Evolutionary conservation across 2,888 invertebrate species (phyloP).

Genomic region (Pilophorus perplexus): DNA sequence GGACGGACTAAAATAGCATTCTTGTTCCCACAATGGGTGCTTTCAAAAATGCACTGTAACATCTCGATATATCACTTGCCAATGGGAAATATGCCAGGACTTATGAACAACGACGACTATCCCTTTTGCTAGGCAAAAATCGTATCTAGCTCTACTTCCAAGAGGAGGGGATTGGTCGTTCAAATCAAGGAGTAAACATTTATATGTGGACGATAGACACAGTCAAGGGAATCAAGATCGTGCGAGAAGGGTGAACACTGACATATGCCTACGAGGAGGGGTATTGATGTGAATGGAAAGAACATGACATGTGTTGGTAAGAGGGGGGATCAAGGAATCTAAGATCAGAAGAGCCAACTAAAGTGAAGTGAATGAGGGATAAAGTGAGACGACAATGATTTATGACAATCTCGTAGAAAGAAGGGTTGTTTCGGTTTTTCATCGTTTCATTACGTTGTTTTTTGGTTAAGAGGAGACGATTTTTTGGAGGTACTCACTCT

Average conservation of each 20-base stretch:
- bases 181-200: not conserved
- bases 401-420: conserved; percentile 13
- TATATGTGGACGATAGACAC: conserved; percentile 2
- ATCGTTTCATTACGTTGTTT: too few relatives aligned
- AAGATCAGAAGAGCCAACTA: conserved; percentile 23
- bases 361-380: conserved; percentile 22
- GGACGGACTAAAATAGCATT: too few relatives aligned
- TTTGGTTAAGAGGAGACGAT: conserved; percentile 22
- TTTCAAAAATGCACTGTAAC: not conserved
- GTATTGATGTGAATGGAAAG: conserved; percentile 2
- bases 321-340: not conserved
- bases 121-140: not conserved
- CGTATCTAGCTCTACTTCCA: not conserved
- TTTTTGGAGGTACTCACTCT: conserved; percentile 32
- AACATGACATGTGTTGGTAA: conserved; percentile 6
- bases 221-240: conserved; percentile 17
- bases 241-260: conserved; percentile 28
- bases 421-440: not conserved
- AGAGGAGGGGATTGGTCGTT: not conserved
- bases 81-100: conserved; percentile 3
- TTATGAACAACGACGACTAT: not conserved
- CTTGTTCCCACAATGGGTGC: too few relatives aligned
- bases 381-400: conserved; percentile 11
- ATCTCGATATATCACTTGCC: too few relatives aligned
- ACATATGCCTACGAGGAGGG: conserved; percentile 16